phyloP scores from a whole-genome alignment of 2,113 vertebrate species.

The Puma concolor region DNA sequence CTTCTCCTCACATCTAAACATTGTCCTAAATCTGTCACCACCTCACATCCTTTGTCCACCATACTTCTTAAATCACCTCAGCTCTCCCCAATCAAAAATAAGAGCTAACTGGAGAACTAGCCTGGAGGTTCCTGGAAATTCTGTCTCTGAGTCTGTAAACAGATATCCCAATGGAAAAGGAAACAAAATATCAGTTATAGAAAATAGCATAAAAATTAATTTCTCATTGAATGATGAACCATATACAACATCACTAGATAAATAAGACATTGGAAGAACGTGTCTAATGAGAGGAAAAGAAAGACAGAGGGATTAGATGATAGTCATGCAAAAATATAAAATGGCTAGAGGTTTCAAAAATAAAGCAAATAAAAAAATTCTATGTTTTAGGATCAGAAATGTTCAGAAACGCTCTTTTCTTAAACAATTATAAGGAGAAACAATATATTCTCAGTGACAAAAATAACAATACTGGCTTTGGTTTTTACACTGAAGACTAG shows the following conservation, averaged over 20 bases:
- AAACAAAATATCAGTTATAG: background rate
- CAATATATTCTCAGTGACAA: background rate
- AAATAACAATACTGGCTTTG: background rate
- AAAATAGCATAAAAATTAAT: background rate
- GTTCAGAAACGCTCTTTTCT: background rate
- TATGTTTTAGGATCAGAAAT: background rate
- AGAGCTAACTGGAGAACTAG: background rate
- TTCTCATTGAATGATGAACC: background rate
- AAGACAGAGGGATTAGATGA: background rate
- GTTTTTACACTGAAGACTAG: background rate
- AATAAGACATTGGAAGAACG: background rate
- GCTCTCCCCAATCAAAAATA: background rate
- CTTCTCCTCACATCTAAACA: background rate
- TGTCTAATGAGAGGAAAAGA: background rate
- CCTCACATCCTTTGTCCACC: background rate
- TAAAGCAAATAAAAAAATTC: background rate
- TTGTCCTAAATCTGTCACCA: background rate
- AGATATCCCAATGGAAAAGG: background rate
- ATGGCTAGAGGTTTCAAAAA: background rate
- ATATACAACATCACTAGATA: background rate
- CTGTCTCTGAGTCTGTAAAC: background rate
- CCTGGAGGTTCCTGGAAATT: background rate
- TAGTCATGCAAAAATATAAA: background rate
- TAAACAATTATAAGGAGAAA: background rate
- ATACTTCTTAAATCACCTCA: background rate